A percentile compares a stretch with the other conserved stretches of the same genome.
These are phyloP conservation scores for Clunio marinus DNA, from an alignment of 2,888 invertebrate species.

Conservation along the genomic window DNA sequence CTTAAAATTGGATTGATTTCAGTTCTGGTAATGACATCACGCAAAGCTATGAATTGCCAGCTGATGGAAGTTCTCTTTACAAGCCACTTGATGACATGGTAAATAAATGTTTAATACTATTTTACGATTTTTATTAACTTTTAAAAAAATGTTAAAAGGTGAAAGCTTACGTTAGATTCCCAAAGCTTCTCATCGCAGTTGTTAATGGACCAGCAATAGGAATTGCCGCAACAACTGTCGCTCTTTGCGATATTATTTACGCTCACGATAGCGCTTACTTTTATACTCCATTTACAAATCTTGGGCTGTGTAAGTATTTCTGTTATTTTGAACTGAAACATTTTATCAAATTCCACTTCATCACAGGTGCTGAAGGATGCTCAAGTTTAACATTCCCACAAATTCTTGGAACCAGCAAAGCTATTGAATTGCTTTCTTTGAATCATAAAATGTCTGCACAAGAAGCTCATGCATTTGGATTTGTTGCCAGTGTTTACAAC, in stretches of 20 bases:
- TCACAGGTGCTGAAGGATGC: slow-evolving; percentile 91
- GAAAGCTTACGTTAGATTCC: slow-evolving; percentile 74
- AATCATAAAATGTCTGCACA: slow-evolving; percentile 71
- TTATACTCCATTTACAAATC: slow-evolving; percentile 76
- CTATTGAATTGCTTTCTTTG: slow-evolving; percentile 61
- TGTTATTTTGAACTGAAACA: too few species aligned
- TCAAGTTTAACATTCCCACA: slow-evolving; percentile 80
- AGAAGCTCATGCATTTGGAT: slow-evolving; percentile 73
- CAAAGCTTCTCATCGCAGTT: slow-evolving; percentile 80
- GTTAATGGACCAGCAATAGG: slow-evolving; percentile 96
- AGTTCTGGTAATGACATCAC: slow-evolving; percentile 78
- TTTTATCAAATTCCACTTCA: too few species aligned
- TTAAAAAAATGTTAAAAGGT: too few species aligned
- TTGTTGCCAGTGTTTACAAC: slow-evolving; percentile 75
- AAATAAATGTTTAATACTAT: too few species aligned
- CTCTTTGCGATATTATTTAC: slow-evolving; percentile 83
- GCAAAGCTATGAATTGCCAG: slow-evolving; percentile 40
- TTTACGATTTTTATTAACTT: too few species aligned
- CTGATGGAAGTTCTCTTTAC: slow-evolving; percentile 45
- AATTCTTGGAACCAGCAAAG: slow-evolving; percentile 77
- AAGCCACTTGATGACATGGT: slow-evolving; percentile 57
- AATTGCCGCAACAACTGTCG: slow-evolving; percentile 77
- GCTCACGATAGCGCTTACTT: slow-evolving; percentile 84
- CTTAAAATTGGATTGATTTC: neutral
- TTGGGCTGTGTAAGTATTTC: slow-evolving; percentile 63